These are phyloP conservation scores for Phaenicophaeus curvirostris DNA, from an alignment of 2,797 vertebrate genomes.

Conservation along the genomic window DNA sequence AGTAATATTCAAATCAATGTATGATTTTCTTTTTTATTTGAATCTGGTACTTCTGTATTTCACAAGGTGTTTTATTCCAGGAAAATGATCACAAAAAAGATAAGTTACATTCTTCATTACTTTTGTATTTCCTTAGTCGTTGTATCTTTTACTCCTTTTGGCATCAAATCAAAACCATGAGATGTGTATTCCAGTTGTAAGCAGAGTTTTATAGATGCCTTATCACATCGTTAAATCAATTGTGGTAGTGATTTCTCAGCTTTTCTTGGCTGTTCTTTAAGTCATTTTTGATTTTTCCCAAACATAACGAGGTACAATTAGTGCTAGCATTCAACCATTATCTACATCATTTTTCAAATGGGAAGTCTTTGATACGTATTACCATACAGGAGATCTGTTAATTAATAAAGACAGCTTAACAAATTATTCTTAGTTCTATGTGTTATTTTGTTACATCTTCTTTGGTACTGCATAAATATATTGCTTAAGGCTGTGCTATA, in stretches of 20 bases:
- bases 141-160: background rate
- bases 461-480: background rate
- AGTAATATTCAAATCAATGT: background rate
- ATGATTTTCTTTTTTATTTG: background rate
- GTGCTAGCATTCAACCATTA: background rate
- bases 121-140: background rate
- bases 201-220: background rate
- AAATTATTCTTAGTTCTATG: background rate
- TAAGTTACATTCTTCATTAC: background rate
- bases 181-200: background rate
- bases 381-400: background rate
- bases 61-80: conserved; percentile 2
- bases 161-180: background rate
- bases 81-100: background rate
- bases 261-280: conserved; percentile 36
- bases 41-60: background rate
- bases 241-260: background rate
- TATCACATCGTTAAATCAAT: conserved; percentile 1
- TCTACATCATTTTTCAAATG: background rate
- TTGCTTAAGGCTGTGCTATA: background rate
- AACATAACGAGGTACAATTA: conserved; percentile 3
- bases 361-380: background rate
- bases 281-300: background rate
- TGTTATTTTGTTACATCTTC: background rate
- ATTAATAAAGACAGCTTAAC: background rate